Conservation (phyloP, 2,888 invertebrate species). For the Antitype chi region DNA sequence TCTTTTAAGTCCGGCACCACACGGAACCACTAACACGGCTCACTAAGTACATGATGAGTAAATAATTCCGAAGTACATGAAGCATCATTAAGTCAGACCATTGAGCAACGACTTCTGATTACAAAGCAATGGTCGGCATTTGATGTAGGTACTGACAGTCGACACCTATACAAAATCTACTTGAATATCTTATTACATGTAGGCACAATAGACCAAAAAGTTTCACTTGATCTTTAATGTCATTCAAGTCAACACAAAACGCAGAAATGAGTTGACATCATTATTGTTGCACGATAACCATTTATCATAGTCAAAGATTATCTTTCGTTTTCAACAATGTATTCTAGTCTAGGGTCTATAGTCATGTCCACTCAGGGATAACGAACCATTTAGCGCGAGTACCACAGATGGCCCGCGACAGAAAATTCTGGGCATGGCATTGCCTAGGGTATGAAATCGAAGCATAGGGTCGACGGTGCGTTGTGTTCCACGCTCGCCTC, state of each 20-base stretch:
- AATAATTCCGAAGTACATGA: neutral
- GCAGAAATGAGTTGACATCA: slow-evolving; percentile 29
- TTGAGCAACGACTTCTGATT: slow-evolving; percentile 7
- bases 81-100: neutral
- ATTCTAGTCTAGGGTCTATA: slow-evolving; percentile 9
- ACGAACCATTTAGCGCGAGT: neutral
- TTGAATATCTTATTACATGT: slow-evolving; percentile 25
- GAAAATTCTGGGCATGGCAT: neutral
- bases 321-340: slow-evolving; percentile 30
- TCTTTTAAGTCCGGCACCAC: too few relatives aligned
- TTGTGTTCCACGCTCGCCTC: too few relatives aligned
- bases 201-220: slow-evolving; percentile 31
- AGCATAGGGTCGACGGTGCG: too few relatives aligned
- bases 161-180: slow-evolving; percentile 14
- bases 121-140: slow-evolving; percentile 24
- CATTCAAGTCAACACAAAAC: slow-evolving; percentile 28
- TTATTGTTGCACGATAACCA: slow-evolving; percentile 28
- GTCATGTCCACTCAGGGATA: neutral
- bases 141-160: slow-evolving; percentile 17
- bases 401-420: too few relatives aligned
- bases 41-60: neutral
- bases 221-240: slow-evolving; percentile 27
- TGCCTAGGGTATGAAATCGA: too few relatives aligned
- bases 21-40: too few relatives aligned
- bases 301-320: slow-evolving; percentile 46